Evolutionary conservation across 2,113 vertebrate species (phyloP).

Genomic region (Hydropotes inermis): DNA sequence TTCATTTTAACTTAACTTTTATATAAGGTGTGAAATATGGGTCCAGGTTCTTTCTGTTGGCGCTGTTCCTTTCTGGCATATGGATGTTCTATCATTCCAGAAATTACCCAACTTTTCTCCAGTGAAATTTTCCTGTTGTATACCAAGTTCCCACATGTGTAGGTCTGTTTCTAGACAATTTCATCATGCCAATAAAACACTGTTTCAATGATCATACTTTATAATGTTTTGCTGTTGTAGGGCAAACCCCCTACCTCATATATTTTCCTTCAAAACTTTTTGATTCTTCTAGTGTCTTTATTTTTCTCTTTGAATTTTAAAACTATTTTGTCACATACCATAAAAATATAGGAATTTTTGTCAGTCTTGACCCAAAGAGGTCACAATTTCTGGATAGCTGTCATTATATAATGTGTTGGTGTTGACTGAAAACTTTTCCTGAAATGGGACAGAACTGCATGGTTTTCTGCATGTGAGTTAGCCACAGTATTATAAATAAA

Average conservation of each 20-base stretch:
- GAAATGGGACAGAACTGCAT: slow-evolving; percentile 79
- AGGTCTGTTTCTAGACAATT: not conserved
- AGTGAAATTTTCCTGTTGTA: not conserved
- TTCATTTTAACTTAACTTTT: not conserved
- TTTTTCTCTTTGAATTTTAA: not conserved
- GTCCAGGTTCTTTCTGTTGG: not conserved
- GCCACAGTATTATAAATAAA: slow-evolving; percentile 82
- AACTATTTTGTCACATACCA: not conserved
- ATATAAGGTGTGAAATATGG: not conserved
- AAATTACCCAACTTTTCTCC: not conserved
- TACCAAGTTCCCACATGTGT: not conserved
- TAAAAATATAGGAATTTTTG: not conserved
- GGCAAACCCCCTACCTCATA: not conserved
- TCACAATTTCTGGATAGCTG: slow-evolving; percentile 71
- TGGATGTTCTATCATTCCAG: not conserved
- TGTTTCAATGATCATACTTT: not conserved
- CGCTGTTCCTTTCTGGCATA: not conserved
- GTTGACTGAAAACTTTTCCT: slow-evolving; percentile 78
- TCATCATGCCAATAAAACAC: not conserved
- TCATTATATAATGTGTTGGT: slow-evolving; percentile 73
- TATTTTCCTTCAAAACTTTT: not conserved
- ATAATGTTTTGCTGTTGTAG: not conserved
- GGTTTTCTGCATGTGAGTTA: slow-evolving; percentile 80
- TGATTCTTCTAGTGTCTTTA: not conserved
- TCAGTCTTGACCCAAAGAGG: slow-evolving; percentile 76